Conservation (phyloP, 2,888 invertebrate species). For the Caenorhabditis parvicauda region DNA sequence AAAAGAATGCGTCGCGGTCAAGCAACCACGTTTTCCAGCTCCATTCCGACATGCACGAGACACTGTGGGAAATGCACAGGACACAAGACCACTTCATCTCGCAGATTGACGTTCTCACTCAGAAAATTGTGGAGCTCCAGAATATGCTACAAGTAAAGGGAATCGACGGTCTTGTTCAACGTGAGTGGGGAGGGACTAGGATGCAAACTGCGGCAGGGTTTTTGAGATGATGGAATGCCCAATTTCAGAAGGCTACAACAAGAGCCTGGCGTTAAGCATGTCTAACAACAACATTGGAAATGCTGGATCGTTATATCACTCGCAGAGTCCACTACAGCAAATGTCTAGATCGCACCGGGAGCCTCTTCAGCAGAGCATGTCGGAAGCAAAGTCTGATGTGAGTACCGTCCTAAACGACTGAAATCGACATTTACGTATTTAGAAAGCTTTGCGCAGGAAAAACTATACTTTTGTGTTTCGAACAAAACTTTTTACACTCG, state of each 20-base stretch:
- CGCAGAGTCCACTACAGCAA: constrained; percentile 21
- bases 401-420: no score
- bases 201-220: no score
- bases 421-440: no score
- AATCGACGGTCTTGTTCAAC: constrained; percentile 20
- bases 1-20: background rate
- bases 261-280: no score
- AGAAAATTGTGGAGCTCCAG: constrained; percentile 58
- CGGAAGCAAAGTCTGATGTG: background rate
- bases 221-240: background rate
- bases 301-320: no score
- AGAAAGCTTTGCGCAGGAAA: no score
- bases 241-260: no score
- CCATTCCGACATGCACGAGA: constrained; percentile 62
- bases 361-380: constrained; percentile 19
- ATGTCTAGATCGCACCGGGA: constrained; percentile 31
- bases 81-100: constrained; percentile 61
- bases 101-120: constrained; percentile 57
- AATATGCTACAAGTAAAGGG: constrained; percentile 19
- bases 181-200: background rate
- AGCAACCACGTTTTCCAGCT: constrained; percentile 35
- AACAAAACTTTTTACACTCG: no score
- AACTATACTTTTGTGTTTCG: no score
- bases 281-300: no score
- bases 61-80: constrained; percentile 60